Base-by-base conservation (phyloP, 35 echinoderm and acorn worm species). In the Holothuria glaberrima region DNA sequence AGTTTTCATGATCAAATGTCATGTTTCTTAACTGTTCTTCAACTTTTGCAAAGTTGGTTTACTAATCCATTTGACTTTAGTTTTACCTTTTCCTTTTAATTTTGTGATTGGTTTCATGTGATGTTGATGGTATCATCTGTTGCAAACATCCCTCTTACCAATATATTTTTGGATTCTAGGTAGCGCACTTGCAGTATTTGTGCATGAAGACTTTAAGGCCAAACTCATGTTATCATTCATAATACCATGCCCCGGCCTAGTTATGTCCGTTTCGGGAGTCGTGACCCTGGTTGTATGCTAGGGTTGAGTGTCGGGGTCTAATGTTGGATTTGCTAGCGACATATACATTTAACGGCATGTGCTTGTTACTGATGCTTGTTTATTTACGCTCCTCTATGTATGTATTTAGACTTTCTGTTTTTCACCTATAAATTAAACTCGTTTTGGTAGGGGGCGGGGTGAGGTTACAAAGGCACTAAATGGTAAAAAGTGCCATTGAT, bases 151-250 rank as follows among this genome's bases (percentile, higher is more conserved):
- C 58, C 58, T 18, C n/a, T n/a, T n/a, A 61, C 16, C n/a, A 18
- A 61, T 61, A 18, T 2, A n/a, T 61, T n/a, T n/a, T 14, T 61
- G 58, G 58, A 3, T 61, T 14, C n/a, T 61, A 0, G 16, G 58
- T 61, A n/a, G 16, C 58, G n/a, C n/a, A 61, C 58, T 61, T 61
- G 58, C n/a, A 18, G n/a, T 3, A 61, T 61, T 61, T 61, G n/a
- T 0, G 2, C 58, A 61, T 0, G 16, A 61, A 61, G 58, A 61
- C n/a, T 61, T 61, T 14, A 61, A 61, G n/a, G 58, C 2, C 58
- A 61, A 61, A 61, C 16, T 61, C 58, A 61, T 61, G 58, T 61
- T n/a, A 61, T 61, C 58, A n/a, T n/a, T n/a, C n/a, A 61, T 61
- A 18, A 61, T 61, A 61, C 58, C n/a, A n/a, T 61, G n/a, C 58